Conservation (phyloP, 2,888 invertebrate genomes). For the Enoplolaimus lenunculus region DNA sequence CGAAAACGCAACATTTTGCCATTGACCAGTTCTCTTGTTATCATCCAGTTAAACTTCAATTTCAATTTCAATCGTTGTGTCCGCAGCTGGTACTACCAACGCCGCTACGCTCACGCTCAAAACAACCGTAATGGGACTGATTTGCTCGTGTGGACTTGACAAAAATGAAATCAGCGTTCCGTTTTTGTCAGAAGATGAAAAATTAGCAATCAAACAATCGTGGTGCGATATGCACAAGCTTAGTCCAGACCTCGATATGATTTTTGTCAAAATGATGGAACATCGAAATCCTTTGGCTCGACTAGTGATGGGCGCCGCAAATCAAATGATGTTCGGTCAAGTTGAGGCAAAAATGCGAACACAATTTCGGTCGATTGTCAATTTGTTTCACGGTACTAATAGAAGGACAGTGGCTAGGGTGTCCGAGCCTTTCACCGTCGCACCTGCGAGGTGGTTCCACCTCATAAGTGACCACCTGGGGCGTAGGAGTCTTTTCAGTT, state of each 20-base stretch:
- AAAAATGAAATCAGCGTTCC: not conserved
- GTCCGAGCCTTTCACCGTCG: too few species aligned
- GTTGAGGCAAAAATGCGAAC: not conserved
- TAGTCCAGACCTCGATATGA: not conserved
- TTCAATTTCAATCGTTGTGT: too few species aligned
- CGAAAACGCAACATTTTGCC: too few species aligned
- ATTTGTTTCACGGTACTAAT: constrained; percentile 1
- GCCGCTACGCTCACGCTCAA: too few species aligned
- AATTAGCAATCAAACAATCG: not conserved
- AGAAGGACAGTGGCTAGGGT: too few species aligned
- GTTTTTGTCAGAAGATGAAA: not conserved
- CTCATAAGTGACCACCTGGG: too few species aligned
- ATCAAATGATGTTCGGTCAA: constrained; percentile 10
- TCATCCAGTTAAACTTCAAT: too few species aligned
- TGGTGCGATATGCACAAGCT: not conserved
- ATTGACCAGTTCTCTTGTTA: too few species aligned
- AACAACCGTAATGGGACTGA: not conserved
- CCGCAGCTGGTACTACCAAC: too few species aligned
- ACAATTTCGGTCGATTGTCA: not conserved
- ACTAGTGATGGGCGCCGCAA: constrained; percentile 7
- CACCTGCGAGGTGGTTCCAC: too few species aligned
- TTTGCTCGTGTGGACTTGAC: not conserved
- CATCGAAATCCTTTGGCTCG: not conserved
- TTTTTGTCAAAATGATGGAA: not conserved
- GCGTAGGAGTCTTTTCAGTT: too few species aligned